Evolutionary conservation across 2,113 vertebrate species (phyloP).

Genomic region (Amphiprion ocellaris): DNA sequence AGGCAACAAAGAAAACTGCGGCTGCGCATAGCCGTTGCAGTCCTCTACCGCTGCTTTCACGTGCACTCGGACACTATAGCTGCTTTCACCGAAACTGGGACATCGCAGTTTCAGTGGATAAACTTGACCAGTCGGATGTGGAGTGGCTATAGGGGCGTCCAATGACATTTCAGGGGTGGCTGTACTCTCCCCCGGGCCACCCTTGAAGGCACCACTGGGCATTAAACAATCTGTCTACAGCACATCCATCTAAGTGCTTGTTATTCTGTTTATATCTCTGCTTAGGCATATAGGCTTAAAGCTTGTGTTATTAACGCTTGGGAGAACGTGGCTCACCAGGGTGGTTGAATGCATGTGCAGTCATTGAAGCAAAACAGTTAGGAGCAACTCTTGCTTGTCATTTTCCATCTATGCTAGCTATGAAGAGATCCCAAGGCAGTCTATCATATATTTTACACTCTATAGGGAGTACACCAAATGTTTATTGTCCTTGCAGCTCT

Average conservation of each 20-base stretch:
- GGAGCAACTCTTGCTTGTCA: constrained; percentile 59
- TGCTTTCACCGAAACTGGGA: too few relatives aligned
- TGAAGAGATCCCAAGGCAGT: constrained; percentile 10
- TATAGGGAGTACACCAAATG: constrained; percentile 15
- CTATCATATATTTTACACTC: constrained; percentile 15
- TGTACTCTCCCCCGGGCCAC: too few relatives aligned
- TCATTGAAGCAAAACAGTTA: constrained; percentile 58
- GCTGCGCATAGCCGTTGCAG: too few relatives aligned
- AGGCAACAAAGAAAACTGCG: too few relatives aligned
- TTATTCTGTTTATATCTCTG: constrained; percentile 8
- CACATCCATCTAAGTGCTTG: background rate
- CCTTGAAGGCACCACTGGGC: background rate
- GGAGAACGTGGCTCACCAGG: constrained; percentile 41
- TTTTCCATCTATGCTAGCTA: constrained; percentile 47
- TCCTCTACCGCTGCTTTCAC: too few relatives aligned
- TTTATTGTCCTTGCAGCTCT: constrained; percentile 7
- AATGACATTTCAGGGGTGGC: too few relatives aligned
- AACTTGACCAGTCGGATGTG: too few relatives aligned
- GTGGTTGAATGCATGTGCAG: constrained; percentile 43
- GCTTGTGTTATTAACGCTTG: constrained; percentile 56
- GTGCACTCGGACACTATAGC: too few relatives aligned
- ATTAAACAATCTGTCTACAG: background rate
- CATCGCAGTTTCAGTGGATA: too few relatives aligned
- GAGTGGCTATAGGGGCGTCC: too few relatives aligned
- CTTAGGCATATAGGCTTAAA: constrained; percentile 45